Base-by-base conservation (phyloP, 2,113 vertebrate genomes). In the Sebastes fasciatus region DNA sequence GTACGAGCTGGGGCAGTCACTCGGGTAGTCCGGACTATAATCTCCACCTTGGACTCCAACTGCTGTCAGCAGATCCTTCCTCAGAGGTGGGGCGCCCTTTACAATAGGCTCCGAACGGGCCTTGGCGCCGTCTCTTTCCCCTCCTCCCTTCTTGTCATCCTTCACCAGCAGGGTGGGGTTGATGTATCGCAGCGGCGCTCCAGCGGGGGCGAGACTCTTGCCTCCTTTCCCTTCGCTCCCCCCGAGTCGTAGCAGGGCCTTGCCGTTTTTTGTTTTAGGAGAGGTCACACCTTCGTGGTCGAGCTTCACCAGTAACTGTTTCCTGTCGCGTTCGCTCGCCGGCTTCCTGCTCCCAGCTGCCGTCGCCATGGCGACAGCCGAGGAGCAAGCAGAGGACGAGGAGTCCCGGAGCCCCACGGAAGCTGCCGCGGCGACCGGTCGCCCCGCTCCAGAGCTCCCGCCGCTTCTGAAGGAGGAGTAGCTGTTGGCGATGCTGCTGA, bases 201-300 rank as follows among this genome's bases (percentile, higher is more conserved):
- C 92, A 4, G 81, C 4, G 74, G 94, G 80, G 91, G 91, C 21
- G 17, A 95, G 85, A 82, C 92, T 87, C 90, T 94, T 73, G 4
- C 87, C 86, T 85, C 82, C 95, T 90, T 94, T 94, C 60, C 95
- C 96, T 3, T 95, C 96, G 73, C 95, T 95, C 51, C 96, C 97
- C 77, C 93, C 94, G 1, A 94, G 94, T 72, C 96, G 83, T 23
- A 98, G 96, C 91, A 99, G 91, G 0, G 98, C 97, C 82, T 98
- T 98, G 92, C 97, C 94, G 64, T 96, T 97, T 92, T 99, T 99
- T 51, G 97, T 99, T 92, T 99, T 99, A 60, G 98, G 98, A 14
- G 98, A 99, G 0, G 96, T 99, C 83, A 99, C 98, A 1, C 98
- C 98, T 88, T 99, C 98, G 0, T 99, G 98, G 95, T 99, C 98